Base-by-base conservation (phyloP, 2,797 vertebrate genomes). In the Odontamblyopus lacepedii region DNA sequence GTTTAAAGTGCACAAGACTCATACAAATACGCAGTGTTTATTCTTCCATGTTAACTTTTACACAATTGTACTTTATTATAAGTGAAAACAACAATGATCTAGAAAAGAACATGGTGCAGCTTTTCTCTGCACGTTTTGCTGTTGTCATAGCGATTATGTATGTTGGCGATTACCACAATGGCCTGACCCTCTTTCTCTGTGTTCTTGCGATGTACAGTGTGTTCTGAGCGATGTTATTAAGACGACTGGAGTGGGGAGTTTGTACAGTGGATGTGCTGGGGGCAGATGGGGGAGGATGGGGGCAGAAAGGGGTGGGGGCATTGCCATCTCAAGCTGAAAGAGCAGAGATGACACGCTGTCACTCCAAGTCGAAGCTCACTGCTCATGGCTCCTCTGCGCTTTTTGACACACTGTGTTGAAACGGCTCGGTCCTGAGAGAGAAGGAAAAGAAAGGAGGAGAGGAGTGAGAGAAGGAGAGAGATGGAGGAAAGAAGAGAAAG, bases 281-380 rank as follows among this genome's bases (percentile, higher is more conserved):
- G 41, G 41, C 9, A 11, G 41, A 0, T 41, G 41, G 41, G 32
- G 41, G 41, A 12, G 8, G 41, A 1, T 41, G 41, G 41, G 41
- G 41, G 41, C 3, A 23, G 23, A 23, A 23, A 23, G 23, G 41
- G 41, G 2, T 12, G 70, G 76, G 80, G 79, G 63, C 78, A 78
- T 67, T 85, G 91, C 77, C 82, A 73, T 76, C 72, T 90, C 87
- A 92, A 88, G 92, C 89, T 88, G 87, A 92, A 92, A 86, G 88
- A 89, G 80, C 77, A 86, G 86, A 90, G 81, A 89, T 90, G 91
- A 91, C 91, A 86, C 66, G 82, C 88, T 89, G 91, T 94, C 90
- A 89, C 81, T 91, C 87, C 87, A 85, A 85, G 87, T 91, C 85
- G 86, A 90, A 72, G 82, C 89, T 91, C 89, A 88, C 74, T 51